A percentile compares a stretch with the other conserved stretches of the same genome.
phyloP scores from a whole-genome alignment of 1,140 invertebrate species.

The Aricia agestis region DNA sequence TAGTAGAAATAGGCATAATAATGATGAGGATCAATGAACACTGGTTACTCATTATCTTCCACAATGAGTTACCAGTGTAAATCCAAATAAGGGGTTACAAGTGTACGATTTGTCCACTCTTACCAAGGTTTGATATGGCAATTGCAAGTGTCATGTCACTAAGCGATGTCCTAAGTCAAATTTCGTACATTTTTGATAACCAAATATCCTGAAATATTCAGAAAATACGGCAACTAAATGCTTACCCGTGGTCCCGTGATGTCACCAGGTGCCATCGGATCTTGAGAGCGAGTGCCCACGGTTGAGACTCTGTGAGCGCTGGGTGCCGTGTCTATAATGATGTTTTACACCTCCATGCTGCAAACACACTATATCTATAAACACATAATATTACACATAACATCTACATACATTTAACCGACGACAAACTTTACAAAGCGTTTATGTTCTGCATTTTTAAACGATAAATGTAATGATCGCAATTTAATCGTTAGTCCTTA shows the following conservation, averaged over 20 bases:
- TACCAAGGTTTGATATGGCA: too few relatives aligned
- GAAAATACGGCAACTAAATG: neutral
- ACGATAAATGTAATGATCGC: neutral
- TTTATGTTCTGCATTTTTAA: neutral
- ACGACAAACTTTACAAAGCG: neutral
- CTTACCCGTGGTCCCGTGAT: constrained; percentile 81
- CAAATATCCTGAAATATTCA: too few relatives aligned
- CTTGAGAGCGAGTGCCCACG: constrained; percentile 80
- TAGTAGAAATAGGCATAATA: too few relatives aligned
- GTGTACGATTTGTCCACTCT: too few relatives aligned
- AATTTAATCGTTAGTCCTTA: neutral
- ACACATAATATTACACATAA: neutral
- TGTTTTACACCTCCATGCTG: constrained; percentile 77
- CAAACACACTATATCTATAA: constrained; percentile 36
- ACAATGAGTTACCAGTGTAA: too few relatives aligned
- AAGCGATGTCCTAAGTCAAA: too few relatives aligned
- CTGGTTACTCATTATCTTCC: too few relatives aligned
- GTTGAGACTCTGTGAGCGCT: constrained; percentile 81
- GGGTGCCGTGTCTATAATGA: constrained; percentile 77
- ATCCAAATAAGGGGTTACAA: too few relatives aligned
- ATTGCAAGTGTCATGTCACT: too few relatives aligned
- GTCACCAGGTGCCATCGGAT: constrained; percentile 84
- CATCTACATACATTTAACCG: neutral
- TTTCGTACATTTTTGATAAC: too few relatives aligned
- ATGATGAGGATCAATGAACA: too few relatives aligned